Percentiles rank a stretch among this genome's conserved stretches.
Conservation (phyloP, 2,888 invertebrate species). For the Drosophila helvetica region DNA sequence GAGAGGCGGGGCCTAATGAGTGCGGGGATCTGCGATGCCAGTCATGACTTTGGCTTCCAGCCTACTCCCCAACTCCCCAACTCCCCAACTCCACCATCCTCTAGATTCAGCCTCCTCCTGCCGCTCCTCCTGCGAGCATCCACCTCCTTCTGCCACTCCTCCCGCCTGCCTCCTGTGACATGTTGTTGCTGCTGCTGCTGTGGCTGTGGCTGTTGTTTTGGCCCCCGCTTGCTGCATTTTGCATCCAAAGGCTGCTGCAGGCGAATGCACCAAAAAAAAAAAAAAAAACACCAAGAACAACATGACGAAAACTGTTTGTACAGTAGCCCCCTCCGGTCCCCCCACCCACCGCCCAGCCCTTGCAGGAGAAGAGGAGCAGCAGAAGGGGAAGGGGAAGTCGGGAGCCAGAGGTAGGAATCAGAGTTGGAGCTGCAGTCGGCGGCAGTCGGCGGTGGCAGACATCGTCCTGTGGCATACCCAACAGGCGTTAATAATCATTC, state of each 20-base stretch:
- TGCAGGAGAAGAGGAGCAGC: slow-evolving; percentile 2
- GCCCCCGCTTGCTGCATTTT: slow-evolving; percentile 66
- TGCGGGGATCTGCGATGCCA: slow-evolving; percentile 30
- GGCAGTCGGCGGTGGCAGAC: slow-evolving; percentile 50
- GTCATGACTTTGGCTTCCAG: slow-evolving; percentile 35
- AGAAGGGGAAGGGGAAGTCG: neutral
- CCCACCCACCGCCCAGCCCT: slow-evolving; percentile 18
- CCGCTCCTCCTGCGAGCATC: neutral
- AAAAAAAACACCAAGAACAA: slow-evolving; percentile 47
- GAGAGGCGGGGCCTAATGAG: slow-evolving; percentile 63
- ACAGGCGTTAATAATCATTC: slow-evolving; percentile 80
- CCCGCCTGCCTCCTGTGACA: slow-evolving; percentile 57
- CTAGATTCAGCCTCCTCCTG: slow-evolving; percentile 21
- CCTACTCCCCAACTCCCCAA: slow-evolving; percentile 8
- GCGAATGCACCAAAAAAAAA: slow-evolving; percentile 74
- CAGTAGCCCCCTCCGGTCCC: slow-evolving; percentile 44
- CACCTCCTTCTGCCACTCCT: neutral
- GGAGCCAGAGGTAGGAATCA: slow-evolving; percentile 12
- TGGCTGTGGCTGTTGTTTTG: slow-evolving; percentile 55
- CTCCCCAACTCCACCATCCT: slow-evolving; percentile 10
- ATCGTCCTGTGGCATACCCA: slow-evolving; percentile 80
- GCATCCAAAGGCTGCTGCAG: slow-evolving; percentile 66
- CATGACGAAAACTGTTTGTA: slow-evolving; percentile 62
- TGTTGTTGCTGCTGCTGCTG: slow-evolving; percentile 40
- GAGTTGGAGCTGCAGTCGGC: slow-evolving; percentile 32